phyloP scores from a whole-genome alignment of 37 sponge, comb jelly and placozoan species.

The Chondrilla cf. caribensis region DNA sequence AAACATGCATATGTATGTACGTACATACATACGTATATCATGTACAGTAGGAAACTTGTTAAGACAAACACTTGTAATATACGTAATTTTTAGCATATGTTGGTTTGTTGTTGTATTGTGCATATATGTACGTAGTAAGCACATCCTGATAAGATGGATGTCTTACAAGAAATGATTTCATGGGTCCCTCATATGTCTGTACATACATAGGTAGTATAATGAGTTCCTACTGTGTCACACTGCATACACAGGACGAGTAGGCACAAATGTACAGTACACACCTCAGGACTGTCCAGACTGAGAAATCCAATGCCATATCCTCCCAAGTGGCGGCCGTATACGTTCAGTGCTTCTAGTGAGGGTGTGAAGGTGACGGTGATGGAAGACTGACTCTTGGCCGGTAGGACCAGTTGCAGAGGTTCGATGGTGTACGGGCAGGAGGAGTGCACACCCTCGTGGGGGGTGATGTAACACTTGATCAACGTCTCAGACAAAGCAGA shows the following conservation, averaged over 20 bases:
- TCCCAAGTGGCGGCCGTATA: background rate
- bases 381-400: constrained; percentile 37
- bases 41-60: background rate
- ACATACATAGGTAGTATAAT: too few species aligned
- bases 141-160: too few species aligned
- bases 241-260: too few species aligned
- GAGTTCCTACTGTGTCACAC: too few species aligned
- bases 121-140: too few species aligned
- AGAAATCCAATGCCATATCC: constrained; percentile 60
- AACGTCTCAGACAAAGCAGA: background rate
- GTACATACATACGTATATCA: background rate
- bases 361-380: constrained; percentile 40
- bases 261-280: too few species aligned
- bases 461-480: constrained; percentile 23
- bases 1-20: background rate
- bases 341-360: background rate
- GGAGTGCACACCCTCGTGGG: constrained; percentile 53
- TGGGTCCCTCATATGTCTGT: too few species aligned
- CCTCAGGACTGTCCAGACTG: constrained; percentile 31
- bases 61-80: too few species aligned
- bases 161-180: too few species aligned
- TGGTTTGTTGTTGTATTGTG: too few species aligned
- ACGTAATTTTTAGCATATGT: too few species aligned
- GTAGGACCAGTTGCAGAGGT: constrained; percentile 45
- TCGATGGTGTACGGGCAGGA: constrained; percentile 36